These are phyloP conservation scores for Gavia stellata DNA, from an alignment of 2,113 vertebrate species.

Conservation along the genomic window DNA sequence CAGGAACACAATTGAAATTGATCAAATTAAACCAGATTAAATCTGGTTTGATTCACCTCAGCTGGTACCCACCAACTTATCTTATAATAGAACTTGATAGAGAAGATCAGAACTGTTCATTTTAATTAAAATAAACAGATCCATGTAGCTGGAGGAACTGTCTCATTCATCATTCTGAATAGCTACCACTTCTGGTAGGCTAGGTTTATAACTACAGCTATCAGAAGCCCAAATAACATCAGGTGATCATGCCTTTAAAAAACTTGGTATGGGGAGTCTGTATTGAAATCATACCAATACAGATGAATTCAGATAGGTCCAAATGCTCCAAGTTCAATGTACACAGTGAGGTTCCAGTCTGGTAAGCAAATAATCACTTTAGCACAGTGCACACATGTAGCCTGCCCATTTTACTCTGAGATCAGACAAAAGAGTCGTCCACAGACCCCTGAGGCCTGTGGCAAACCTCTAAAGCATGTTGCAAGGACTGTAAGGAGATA, in stretches of 20 bases:
- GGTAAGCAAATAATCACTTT: background rate
- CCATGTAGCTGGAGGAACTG: background rate
- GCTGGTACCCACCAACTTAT: background rate
- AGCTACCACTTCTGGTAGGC: background rate
- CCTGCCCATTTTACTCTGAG: background rate
- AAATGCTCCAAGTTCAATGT: background rate
- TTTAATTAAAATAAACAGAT: background rate
- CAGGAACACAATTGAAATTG: background rate
- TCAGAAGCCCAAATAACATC: background rate
- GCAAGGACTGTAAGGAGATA: background rate
- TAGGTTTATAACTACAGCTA: background rate
- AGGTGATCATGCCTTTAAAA: background rate
- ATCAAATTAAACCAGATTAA: too few relatives aligned
- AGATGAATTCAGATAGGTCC: background rate
- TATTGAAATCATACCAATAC: background rate
- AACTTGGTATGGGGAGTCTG: background rate
- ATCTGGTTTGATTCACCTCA: background rate
- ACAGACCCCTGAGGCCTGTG: background rate
- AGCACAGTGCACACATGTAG: background rate
- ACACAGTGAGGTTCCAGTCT: background rate
- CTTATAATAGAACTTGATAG: background rate
- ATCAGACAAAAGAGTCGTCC: background rate
- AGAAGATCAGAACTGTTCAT: background rate
- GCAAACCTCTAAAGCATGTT: background rate
- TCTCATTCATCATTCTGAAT: background rate